Evolutionary conservation across 2,888 invertebrate genomes (phyloP), one percentile per base, ranked within the genome.

Genomic region (Diarsia dahlii): DNA sequence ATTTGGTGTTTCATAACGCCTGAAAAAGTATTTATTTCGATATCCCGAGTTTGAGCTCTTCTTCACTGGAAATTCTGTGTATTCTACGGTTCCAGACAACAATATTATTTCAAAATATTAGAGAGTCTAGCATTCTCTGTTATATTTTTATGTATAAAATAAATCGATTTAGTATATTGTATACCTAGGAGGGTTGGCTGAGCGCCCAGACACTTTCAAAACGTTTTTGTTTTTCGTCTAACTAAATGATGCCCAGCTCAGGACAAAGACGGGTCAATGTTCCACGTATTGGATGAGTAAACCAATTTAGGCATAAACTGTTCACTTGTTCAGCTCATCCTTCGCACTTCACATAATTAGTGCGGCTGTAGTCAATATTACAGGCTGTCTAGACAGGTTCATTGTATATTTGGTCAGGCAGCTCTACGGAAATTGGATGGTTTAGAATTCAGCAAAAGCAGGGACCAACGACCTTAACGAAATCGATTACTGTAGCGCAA

Each of bases 361-460:
- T 67, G 69, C 75, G 70, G 70, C 66, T 39, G 58, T 80, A 84
- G 87, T 84, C 84, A 80, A 88, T 82, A 83, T 77, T 81, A 66
- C 68, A 81, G 88, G 87, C 89, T 84, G 87, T 89, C 87, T 85
- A 87, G 87, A 88, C 87, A 52, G 64, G 64, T 67, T 75, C 71
- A 68, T 63, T 79, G 54, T n/a, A 15, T 1, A 71, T 46, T 45
- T 18, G 20, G 46, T 6, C 76, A 23, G 45, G 23, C 12, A 45
- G 63, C n/a, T 63, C 15, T 34, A 52, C n/a, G 45, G 20, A 23
- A 48, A 39, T 50, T 64, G 18, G 18, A 46, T 13, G 10, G 28
- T 46, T n/a, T 74, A 15, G 48, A 52, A 10, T 39, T n/a, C 15
- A 56, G 39, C n/a, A 10, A 34, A 52, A 48, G 18, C 9, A 18